Evolutionary conservation across 2,797 vertebrate genomes (phyloP), one percentile per base, ranked within the genome.

Genomic region (Urosaurus nigricauda): DNA sequence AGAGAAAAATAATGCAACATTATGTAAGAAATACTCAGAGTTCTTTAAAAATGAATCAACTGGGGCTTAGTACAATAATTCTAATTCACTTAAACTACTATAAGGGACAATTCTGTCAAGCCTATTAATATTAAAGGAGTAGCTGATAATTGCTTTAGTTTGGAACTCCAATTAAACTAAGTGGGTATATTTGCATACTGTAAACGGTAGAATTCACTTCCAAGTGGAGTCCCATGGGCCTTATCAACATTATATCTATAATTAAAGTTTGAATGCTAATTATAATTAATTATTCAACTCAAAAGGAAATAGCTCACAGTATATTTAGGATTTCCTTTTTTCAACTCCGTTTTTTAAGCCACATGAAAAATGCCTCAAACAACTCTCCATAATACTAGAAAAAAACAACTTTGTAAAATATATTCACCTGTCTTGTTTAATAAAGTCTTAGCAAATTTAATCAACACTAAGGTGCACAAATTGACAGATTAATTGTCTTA

Each of bases 211-310:
- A 95, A 96, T 75, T 94, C 92, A 95, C 89, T 95, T 96, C 91
- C 86, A 94, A 92, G 87, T 88, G 70, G 58, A 91, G 81, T 96
- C 94, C 94, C 95, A 90, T 83, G 94, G 95, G 95, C 90, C 95
- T 96, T 96, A 96, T 97, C 95, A 96, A 93, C 93, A 93, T 95
- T 92, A 95, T 93, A 95, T 96, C 96, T 95, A 95, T 89, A 89
- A 95, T 96, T 97, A 96, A 96, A 96, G 94, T 82, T 84, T 93
- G 91, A 94, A 96, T 95, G 94, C 95, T 97, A 98, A 97, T 97
- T 96, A 96, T 84, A 90, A 95, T 91, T 97, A 97, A 98, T 96
- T 97, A 95, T 95, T 95, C 92, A 93, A 90, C 95, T 90, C 93
- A 95, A 96, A 96, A 95, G 93, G 88, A 95, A 96, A 79, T 91